These are phyloP conservation scores for Condylura cristata DNA, from an alignment of 2,113 vertebrate genomes.

Conservation along the genomic window DNA sequence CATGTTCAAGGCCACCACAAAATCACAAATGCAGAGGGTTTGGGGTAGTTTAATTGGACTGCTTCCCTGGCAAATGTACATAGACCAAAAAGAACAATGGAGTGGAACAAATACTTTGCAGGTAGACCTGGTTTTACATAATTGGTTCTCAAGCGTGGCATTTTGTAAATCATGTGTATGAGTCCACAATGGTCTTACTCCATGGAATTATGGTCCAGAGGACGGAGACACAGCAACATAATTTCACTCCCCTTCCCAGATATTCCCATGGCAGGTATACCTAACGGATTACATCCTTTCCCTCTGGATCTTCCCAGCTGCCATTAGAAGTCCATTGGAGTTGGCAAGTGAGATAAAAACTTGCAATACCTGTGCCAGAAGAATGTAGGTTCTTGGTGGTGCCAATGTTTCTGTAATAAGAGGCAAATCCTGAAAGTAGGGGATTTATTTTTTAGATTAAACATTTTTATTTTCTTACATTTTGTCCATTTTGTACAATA, in stretches of 20 bases:
- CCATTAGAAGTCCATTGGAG: background rate
- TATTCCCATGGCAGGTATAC: background rate
- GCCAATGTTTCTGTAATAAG: background rate
- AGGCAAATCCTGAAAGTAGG: background rate
- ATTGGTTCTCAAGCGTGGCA: background rate
- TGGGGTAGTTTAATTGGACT: background rate
- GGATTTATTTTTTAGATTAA: background rate
- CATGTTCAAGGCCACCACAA: background rate
- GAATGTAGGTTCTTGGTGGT: background rate
- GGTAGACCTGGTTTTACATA: background rate
- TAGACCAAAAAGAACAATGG: no score
- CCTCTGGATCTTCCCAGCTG: background rate
- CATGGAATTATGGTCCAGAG: background rate
- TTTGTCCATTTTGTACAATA: no score
- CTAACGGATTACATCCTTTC: background rate
- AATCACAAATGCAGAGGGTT: background rate
- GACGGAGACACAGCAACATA: background rate
- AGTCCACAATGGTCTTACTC: background rate
- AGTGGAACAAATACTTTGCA: background rate
- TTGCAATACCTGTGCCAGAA: background rate
- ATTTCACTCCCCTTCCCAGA: background rate
- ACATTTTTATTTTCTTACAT: no score
- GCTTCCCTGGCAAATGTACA: background rate
- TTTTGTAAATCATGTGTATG: background rate
- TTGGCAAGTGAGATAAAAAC: background rate